phyloP scores from a whole-genome alignment of 2,888 invertebrate genomes.

The Ectemnius lituratus region DNA sequence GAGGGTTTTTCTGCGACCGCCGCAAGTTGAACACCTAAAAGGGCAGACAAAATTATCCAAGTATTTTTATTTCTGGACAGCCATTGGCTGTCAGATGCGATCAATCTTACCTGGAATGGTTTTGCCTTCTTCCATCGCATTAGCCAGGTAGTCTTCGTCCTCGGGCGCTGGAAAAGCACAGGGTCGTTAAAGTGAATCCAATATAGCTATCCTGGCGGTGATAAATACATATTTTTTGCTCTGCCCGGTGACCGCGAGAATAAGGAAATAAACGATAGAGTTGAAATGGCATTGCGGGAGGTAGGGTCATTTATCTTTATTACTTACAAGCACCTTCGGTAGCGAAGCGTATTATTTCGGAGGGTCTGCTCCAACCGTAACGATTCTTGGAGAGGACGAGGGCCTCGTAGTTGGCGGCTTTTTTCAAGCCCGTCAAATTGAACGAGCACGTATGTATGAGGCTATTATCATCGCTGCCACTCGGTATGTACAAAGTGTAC shows the following conservation, averaged over 20 bases:
- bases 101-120: slow-evolving; percentile 31
- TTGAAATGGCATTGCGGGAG: not conserved
- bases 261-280: not conserved
- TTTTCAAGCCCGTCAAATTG: slow-evolving; percentile 85
- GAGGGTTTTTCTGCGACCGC: slow-evolving; percentile 56
- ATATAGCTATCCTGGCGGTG: not conserved
- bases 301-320: slow-evolving; percentile 20
- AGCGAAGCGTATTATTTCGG: slow-evolving; percentile 86
- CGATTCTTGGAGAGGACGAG: slow-evolving; percentile 88
- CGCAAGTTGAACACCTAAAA: slow-evolving; percentile 52
- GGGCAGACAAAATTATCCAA: not conserved
- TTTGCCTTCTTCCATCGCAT: slow-evolving; percentile 38
- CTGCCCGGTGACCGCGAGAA: not conserved
- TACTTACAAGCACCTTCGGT: slow-evolving; percentile 86
- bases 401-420: slow-evolving; percentile 88
- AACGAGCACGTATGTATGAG: slow-evolving; percentile 88
- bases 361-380: slow-evolving; percentile 91
- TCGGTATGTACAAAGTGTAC: slow-evolving; percentile 85
- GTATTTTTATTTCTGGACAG: not conserved
- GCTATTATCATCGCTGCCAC: slow-evolving; percentile 78
- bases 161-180: slow-evolving; percentile 18
- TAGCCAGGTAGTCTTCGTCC: slow-evolving; percentile 33
- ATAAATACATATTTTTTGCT: not conserved
- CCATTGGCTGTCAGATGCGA: not conserved
- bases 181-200: not conserved